These are phyloP conservation scores for Dreissena polymorpha DNA, from an alignment of 1,140 invertebrate genomes.

Conservation along the genomic window DNA sequence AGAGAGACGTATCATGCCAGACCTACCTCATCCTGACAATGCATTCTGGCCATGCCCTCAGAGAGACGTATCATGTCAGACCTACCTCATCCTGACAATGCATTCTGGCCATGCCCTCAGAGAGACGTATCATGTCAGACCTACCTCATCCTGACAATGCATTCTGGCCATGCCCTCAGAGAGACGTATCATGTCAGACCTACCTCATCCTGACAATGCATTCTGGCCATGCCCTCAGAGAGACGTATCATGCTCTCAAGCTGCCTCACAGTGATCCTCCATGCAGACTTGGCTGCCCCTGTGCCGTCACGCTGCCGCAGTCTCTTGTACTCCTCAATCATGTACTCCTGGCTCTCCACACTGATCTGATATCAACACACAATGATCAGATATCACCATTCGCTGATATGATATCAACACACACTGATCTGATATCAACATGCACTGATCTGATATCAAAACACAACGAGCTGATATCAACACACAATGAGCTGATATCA, in stretches of 20 bases:
- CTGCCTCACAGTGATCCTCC: conserved; percentile 99
- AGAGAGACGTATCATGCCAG: conserved; percentile 96
- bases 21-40: no score
- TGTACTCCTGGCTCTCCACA: conserved; percentile 86
- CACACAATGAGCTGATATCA: no score
- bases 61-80: background rate
- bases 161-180: conserved; percentile 81
- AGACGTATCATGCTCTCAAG: conserved; percentile 98
- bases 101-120: conserved; percentile 97
- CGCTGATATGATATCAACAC: background rate
- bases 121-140: conserved; percentile 90
- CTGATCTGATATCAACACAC: conserved; percentile 77
- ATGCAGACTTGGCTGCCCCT: conserved; percentile 85
- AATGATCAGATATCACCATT: background rate
- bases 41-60: no score
- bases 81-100: conserved; percentile 94
- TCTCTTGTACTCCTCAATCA: conserved; percentile 94
- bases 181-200: conserved; percentile 15
- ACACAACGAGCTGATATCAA: no score
- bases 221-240: conserved; percentile 96
- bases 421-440: background rate
- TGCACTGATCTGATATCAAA: background rate
- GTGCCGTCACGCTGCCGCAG: conserved; percentile 91
- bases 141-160: conserved; percentile 94
- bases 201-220: conserved; percentile 96